phyloP scores from a whole-genome alignment of 2,888 invertebrate species.

The Melieria crassipennis region DNA sequence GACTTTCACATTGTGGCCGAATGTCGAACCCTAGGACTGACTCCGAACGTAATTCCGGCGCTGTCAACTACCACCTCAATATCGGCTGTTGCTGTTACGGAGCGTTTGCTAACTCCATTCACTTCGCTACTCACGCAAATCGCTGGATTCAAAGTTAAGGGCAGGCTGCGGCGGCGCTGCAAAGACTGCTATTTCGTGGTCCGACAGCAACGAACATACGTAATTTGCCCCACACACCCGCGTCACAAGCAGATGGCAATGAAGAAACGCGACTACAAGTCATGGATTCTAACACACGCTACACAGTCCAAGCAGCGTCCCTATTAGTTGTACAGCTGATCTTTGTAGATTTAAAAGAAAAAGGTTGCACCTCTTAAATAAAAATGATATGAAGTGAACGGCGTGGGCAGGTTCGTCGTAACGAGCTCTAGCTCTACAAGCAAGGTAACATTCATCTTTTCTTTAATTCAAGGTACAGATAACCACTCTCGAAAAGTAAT shows the following conservation, averaged over 20 bases:
- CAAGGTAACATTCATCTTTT: no score
- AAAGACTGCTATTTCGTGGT: slow-evolving; percentile 81
- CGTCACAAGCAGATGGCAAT: slow-evolving; percentile 86
- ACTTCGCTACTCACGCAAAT: slow-evolving; percentile 59
- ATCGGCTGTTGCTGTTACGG: slow-evolving; percentile 12
- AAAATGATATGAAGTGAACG: no score
- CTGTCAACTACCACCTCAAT: slow-evolving; percentile 32
- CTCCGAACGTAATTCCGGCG: slow-evolving; percentile 17
- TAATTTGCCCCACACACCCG: slow-evolving; percentile 79
- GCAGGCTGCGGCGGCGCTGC: slow-evolving; percentile 75
- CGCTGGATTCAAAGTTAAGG: slow-evolving; percentile 79
- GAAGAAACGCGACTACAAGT: slow-evolving; percentile 74
- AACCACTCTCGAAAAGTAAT: no score
- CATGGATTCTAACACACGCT: slow-evolving; percentile 81
- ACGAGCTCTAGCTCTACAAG: no score
- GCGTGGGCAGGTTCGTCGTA: no score
- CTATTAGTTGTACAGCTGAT: slow-evolving; percentile 44
- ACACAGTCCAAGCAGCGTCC: slow-evolving; percentile 70
- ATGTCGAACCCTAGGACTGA: slow-evolving; percentile 38
- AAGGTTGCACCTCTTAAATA: no score
- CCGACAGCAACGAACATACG: slow-evolving; percentile 74
- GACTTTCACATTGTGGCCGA: slow-evolving; percentile 52
- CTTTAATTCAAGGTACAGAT: no score
- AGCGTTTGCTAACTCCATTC: slow-evolving; percentile 51
- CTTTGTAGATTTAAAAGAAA: background rate